phyloP scores from a whole-genome alignment of 1,140 invertebrate species.

The Drosophila fuyamai region DNA sequence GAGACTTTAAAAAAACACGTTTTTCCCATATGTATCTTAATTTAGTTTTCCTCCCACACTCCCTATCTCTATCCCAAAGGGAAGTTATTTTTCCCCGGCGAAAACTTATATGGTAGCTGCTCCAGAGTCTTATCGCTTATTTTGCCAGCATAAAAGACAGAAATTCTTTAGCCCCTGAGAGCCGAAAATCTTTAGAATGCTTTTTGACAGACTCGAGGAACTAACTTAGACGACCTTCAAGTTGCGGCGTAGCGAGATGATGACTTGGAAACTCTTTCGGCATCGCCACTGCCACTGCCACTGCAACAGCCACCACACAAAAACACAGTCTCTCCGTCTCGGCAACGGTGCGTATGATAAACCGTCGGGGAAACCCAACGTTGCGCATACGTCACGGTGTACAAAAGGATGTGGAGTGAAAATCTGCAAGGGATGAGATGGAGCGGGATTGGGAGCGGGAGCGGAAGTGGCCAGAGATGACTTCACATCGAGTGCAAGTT shows the following conservation, averaged over 20 bases:
- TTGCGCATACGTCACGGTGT: constrained; percentile 75
- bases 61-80: constrained; percentile 1
- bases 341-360: constrained; percentile 65
- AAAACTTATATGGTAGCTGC: constrained; percentile 16
- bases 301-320: constrained; percentile 10
- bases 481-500: constrained; percentile 51
- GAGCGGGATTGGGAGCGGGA: background rate
- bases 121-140: constrained; percentile 26
- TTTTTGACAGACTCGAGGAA: constrained; percentile 45
- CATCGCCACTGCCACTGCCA: constrained; percentile 1
- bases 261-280: constrained; percentile 43
- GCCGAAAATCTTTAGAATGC: constrained; percentile 43
- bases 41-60: background rate
- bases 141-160: constrained; percentile 9
- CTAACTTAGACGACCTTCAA: constrained; percentile 53
- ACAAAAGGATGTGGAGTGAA: constrained; percentile 25
- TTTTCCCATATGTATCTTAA: background rate
- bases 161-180: constrained; percentile 31
- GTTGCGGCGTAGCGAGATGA: constrained; percentile 34
- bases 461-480: constrained; percentile 25
- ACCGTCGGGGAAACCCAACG: constrained; percentile 58
- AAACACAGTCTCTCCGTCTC: constrained; percentile 2
- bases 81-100: constrained; percentile 9
- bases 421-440: background rate
- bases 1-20: too few relatives aligned